Conservation (phyloP, 2,113 vertebrate species). For the Sus scrofa region T2T-Sscrofa CM000812.6:135847501-135848000, state of each 20-base stretch:
- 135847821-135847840: neutral
- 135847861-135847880: neutral
- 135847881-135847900: neutral
- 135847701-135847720: neutral
- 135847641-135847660: too few species aligned
- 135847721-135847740: slow-evolving; percentile 5
- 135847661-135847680: too few species aligned
- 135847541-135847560: slow-evolving; percentile 31
- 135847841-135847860: neutral
- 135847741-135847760: neutral
- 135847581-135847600: neutral
- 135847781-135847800: slow-evolving; percentile 17
- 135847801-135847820: neutral
- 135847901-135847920: neutral
- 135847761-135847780: neutral
- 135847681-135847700: too few species aligned
- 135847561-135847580: slow-evolving; percentile 26
- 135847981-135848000: slow-evolving; percentile 45
- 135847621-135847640: too few species aligned
- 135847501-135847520: neutral
- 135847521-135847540: neutral
- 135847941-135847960: neutral
- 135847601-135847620: too few species aligned
- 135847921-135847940: neutral
- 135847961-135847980: neutral